These are phyloP conservation scores for Hydrocynus forskahlii DNA, from an alignment of 2,797 vertebrate species.

Conservation along the genomic window DNA sequence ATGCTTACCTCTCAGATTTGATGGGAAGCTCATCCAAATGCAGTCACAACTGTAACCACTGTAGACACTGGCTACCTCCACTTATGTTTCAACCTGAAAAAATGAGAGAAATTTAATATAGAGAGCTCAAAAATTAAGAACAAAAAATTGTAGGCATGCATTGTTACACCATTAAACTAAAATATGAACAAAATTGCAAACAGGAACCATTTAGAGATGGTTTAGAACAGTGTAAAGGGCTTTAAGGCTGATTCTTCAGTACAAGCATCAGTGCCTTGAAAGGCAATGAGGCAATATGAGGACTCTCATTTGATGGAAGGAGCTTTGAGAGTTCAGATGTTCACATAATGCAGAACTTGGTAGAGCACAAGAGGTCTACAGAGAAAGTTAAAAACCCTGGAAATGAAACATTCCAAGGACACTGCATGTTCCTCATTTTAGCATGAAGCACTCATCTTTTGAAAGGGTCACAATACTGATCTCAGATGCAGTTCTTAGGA, in stretches of 20 bases:
- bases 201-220: not conserved
- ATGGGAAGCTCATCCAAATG: not conserved
- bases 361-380: too few relatives aligned
- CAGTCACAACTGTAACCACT: constrained; percentile 15
- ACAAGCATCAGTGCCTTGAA: constrained; percentile 29
- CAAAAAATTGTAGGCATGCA: constrained; percentile 25
- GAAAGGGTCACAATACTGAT: not conserved
- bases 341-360: not conserved
- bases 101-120: not conserved
- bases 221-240: not conserved
- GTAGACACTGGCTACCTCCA: constrained; percentile 1
- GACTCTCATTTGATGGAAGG: constrained; percentile 25
- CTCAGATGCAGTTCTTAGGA: not conserved
- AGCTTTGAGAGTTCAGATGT: not conserved
- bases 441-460: constrained; percentile 1
- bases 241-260: constrained; percentile 22
- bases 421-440: constrained; percentile 20
- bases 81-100: constrained; percentile 33
- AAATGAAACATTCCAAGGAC: constrained; percentile 24
- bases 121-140: not conserved
- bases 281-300: constrained; percentile 25
- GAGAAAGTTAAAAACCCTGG: not conserved
- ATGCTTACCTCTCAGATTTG: not conserved
- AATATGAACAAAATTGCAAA: not conserved
- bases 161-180: not conserved